Conservation (phyloP, 2,888 invertebrate species). For the Eupithecia dodoneata region DNA sequence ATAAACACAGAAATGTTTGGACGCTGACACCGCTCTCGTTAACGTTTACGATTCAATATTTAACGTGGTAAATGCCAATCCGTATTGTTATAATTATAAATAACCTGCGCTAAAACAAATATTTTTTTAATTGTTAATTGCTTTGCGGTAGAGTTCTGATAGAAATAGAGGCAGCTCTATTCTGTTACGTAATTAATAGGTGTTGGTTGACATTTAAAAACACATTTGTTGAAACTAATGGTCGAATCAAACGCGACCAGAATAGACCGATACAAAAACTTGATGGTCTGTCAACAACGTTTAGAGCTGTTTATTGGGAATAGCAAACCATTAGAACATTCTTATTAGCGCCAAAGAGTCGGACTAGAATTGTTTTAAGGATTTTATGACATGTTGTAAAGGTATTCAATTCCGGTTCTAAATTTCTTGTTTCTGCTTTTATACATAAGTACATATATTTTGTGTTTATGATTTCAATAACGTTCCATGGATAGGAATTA, state of each 20-base stretch:
- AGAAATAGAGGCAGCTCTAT: constrained; percentile 38
- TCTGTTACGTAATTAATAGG: constrained; percentile 39
- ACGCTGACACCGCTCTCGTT: constrained; percentile 50
- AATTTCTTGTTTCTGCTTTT: background rate
- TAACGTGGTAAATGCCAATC: constrained; percentile 52
- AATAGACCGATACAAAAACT: constrained; percentile 34
- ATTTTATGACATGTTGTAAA: background rate
- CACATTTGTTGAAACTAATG: constrained; percentile 39
- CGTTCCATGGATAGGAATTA: background rate
- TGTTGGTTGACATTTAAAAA: constrained; percentile 43
- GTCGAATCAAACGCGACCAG: constrained; percentile 32
- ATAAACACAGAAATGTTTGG: constrained; percentile 56
- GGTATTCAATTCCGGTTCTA: background rate
- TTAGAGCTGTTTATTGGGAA: constrained; percentile 32
- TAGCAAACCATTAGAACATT: constrained; percentile 34
- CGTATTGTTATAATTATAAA: constrained; percentile 48
- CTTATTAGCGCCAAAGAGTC: constrained; percentile 22
- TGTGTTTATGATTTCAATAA: too few relatives aligned
- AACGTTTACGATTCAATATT: constrained; percentile 59
- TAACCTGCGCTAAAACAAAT: constrained; percentile 54
- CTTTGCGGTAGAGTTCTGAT: constrained; percentile 40
- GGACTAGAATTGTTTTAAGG: constrained; percentile 12
- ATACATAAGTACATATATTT: too few relatives aligned
- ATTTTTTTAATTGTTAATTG: constrained; percentile 48
- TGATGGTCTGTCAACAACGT: constrained; percentile 37